These are phyloP conservation scores for Uria lomvia DNA, from an alignment of 2,113 vertebrate species.

Conservation along the genomic window DNA sequence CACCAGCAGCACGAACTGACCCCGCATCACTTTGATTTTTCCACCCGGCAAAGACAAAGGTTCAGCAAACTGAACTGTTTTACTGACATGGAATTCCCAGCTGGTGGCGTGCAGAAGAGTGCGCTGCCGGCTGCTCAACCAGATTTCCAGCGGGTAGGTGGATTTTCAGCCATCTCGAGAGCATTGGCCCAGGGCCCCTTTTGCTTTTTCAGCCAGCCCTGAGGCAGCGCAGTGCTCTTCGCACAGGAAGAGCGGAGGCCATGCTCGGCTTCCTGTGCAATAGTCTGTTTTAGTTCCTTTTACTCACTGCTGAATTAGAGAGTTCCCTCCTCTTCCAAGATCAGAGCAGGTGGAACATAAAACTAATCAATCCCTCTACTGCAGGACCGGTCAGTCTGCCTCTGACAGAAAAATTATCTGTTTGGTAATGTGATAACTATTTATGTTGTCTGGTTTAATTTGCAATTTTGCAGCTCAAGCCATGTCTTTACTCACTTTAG, in stretches of 20 bases:
- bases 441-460: neutral
- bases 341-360: neutral
- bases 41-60: neutral
- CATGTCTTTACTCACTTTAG: neutral
- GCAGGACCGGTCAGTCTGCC: neutral
- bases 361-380: neutral
- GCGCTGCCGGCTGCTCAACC: neutral
- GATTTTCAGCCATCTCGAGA: neutral
- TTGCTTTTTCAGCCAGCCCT: neutral
- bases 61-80: neutral
- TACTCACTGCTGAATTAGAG: neutral
- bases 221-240: neutral
- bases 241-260: conserved; percentile 20
- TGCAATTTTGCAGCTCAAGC: neutral
- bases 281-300: neutral
- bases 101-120: neutral
- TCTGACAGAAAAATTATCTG: neutral
- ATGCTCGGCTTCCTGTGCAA: conserved; percentile 13
- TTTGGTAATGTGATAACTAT: neutral
- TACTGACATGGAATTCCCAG: neutral
- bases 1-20: neutral
- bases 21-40: neutral
- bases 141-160: neutral
- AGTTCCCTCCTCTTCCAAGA: neutral
- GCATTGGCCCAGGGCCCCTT: neutral